Conservation (phyloP, 2,113 vertebrate species). For the Boulengeromyrus knoepffleri region DNA sequence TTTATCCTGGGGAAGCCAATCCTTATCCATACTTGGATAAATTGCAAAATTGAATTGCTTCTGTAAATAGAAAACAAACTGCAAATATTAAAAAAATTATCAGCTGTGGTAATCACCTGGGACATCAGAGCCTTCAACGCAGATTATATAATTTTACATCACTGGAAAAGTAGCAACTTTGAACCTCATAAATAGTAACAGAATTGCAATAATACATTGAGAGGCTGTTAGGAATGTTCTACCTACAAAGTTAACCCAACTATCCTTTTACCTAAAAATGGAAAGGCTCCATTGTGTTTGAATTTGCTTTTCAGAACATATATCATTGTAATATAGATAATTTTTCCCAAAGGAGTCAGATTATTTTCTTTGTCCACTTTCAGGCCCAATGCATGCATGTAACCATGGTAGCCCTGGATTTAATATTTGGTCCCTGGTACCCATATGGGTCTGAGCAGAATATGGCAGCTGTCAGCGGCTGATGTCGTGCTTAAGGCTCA, state of each 20-base stretch:
- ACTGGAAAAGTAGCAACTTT: not conserved
- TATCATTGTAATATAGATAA: not conserved
- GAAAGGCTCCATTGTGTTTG: not conserved
- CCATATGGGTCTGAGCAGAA: slow-evolving; percentile 5
- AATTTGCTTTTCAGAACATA: not conserved
- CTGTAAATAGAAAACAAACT: not conserved
- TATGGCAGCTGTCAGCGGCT: not conserved
- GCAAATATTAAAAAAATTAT: not conserved
- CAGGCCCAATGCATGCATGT: not conserved
- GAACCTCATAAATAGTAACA: not conserved
- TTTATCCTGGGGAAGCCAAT: not conserved
- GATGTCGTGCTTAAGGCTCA: not conserved
- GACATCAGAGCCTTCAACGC: not conserved
- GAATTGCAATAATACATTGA: not conserved
- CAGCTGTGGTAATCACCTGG: not conserved
- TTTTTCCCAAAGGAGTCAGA: not conserved
- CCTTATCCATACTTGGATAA: not conserved
- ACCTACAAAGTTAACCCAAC: not conserved
- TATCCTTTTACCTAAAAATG: not conserved
- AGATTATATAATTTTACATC: not conserved
- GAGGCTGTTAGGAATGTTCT: not conserved
- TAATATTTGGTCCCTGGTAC: not conserved
- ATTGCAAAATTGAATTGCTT: not conserved
- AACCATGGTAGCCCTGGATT: slow-evolving; percentile 13
- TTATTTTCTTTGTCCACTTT: not conserved